Base-by-base conservation (phyloP, 2,797 vertebrate genomes). In the Natrix natrix region DNA sequence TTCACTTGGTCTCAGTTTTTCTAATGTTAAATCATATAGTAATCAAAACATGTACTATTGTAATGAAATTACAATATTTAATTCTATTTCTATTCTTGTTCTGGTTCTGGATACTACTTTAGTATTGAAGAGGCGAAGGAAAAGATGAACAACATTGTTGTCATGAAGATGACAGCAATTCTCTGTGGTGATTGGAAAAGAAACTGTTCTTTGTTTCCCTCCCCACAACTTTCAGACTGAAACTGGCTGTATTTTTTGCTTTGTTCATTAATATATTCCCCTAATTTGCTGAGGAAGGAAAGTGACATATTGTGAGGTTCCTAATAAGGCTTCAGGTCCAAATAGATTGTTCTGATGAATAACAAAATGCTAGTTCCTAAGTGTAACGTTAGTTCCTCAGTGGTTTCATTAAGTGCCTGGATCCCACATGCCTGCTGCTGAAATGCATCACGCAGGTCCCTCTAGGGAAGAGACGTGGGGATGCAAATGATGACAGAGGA, bases 371-470 rank as follows among this genome's bases (percentile, higher is more conserved):
- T 93, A 60, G 55, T 60, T 95, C 10, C 90, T 60, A 91, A 55
- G 43, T n/a, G 0, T 4, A 52, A 1, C 94, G 94, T 8, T 48
- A 8, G 63, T 89, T 88, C 59, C 32, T 63, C 93, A 20, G 60
- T 14, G 2, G 1, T 5, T 52, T 37, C 61, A 92, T 93, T 94
- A 93, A 92, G 89, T 94, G 43, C 48, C n/a, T 94, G 88, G 74
- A 48, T 92, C 48, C 86, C 86, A 59, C 43, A 88, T 88, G 52
- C 55, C 48, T 91, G 5, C 87, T 94, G 91, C 90, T 88, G 89
- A 93, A 94, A 43, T 66, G 2, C 0, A 83, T 61, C 87, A n/a
- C 1, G 12, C 57, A 78, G 60, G 14, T 92, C 89, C 95, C 66
- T 24, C 43, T 83, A 16, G 87, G 92, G 89, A 93, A 88, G 24